Percentiles rank a stretch among this genome's conserved stretches.
phyloP scores from a whole-genome alignment of 2,888 invertebrate genomes.

The Coenonympha arcania region DNA sequence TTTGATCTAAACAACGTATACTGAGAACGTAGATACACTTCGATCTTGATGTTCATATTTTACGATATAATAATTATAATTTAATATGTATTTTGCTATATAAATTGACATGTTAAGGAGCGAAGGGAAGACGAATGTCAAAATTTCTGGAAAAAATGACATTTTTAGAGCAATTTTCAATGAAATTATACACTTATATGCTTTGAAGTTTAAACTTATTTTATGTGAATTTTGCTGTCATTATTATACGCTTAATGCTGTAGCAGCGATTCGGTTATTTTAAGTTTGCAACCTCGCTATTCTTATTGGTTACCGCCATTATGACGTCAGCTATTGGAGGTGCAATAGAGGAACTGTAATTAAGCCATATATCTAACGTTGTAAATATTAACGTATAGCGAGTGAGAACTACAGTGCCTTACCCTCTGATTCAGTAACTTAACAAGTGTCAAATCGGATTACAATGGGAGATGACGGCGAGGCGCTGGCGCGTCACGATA shows the following conservation, averaged over 20 bases:
- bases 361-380: constrained; percentile 5
- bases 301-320: no score
- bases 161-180: no score
- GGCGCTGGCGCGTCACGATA: not conserved
- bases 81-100: not conserved
- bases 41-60: not conserved
- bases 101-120: not conserved
- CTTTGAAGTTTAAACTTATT: no score
- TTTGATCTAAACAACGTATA: not conserved
- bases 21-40: not conserved
- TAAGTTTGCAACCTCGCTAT: no score
- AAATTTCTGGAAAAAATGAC: not conserved
- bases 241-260: no score
- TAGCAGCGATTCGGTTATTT: no score
- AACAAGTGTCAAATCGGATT: constrained; percentile 13
- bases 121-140: not conserved
- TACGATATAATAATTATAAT: no score
- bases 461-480: constrained; percentile 8
- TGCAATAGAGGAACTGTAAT: no score
- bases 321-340: no score
- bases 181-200: no score
- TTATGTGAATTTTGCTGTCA: no score
- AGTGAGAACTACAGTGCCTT: constrained; percentile 23
- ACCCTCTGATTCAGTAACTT: no score
- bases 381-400: constrained; percentile 16